These are phyloP conservation scores for Phenganax subtilis DNA, from an alignment of 92 coral and sea anemone species.

Conservation along the genomic window DNA sequence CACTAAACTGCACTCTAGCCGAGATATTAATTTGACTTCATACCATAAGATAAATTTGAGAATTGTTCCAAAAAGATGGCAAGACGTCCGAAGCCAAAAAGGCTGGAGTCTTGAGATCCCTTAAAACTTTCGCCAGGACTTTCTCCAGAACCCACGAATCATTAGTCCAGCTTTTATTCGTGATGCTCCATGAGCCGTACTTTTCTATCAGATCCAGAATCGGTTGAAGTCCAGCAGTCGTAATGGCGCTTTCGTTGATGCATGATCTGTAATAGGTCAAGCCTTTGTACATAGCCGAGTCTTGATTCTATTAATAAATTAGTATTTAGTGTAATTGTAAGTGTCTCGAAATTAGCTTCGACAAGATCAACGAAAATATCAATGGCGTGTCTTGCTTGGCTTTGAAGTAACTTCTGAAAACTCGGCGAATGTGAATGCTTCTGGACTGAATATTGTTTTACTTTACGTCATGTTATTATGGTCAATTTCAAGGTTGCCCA, in stretches of 20 bases:
- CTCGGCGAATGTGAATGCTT: too few species aligned
- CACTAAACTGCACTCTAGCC: too few species aligned
- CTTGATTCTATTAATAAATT: background rate
- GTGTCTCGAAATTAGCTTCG: too few species aligned
- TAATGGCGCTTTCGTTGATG: constrained; percentile 42
- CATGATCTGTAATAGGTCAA: constrained; percentile 48
- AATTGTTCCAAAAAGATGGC: background rate
- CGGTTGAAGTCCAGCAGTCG: constrained; percentile 43
- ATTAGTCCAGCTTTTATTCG: constrained; percentile 3
- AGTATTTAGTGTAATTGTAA: too few species aligned
- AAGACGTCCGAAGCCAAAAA: background rate
- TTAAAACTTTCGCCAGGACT: background rate
- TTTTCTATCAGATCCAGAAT: constrained; percentile 38
- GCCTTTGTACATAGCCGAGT: constrained; percentile 50
- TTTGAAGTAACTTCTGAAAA: too few species aligned
- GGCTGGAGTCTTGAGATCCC: background rate
- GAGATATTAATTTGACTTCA: too few species aligned
- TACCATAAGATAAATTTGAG: background rate
- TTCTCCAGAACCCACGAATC: background rate
- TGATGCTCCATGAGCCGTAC: constrained; percentile 64
- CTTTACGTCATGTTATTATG: too few species aligned
- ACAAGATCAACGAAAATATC: too few species aligned
- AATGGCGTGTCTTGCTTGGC: too few species aligned
- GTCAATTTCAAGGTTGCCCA: too few species aligned
- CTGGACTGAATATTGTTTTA: too few species aligned